Evolutionary conservation across 2,113 vertebrate species (phyloP).

Genomic region (Halcyon malimbica): DNA sequence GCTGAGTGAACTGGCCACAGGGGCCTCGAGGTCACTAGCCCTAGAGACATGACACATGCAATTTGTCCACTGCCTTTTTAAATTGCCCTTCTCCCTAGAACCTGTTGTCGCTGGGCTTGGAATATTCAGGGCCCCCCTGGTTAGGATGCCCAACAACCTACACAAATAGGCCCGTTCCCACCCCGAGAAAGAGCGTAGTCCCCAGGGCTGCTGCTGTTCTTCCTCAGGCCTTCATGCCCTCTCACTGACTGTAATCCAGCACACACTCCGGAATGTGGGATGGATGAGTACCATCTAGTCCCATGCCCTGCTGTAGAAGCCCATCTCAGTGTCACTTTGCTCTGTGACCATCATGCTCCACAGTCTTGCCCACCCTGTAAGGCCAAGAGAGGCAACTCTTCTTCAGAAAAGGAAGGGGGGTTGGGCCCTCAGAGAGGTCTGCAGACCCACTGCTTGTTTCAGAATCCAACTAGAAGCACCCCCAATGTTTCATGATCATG

Average conservation of each 20-base stretch:
- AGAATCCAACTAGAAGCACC: neutral
- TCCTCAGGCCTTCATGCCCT: neutral
- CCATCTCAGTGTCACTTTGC: neutral
- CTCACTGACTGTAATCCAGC: neutral
- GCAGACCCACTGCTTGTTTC: neutral
- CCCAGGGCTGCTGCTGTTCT: neutral
- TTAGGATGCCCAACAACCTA: neutral
- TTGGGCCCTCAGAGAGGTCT: neutral
- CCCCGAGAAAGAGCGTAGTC: fast-evolving
- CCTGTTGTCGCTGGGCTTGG: neutral
- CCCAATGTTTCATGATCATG: fast-evolving
- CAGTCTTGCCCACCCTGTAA: neutral
- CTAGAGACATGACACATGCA: fast-evolving
- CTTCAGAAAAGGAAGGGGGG: neutral
- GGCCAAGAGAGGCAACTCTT: neutral
- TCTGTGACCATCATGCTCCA: neutral
- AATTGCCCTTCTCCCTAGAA: neutral
- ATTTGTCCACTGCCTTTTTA: neutral
- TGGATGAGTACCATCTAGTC: fast-evolving
- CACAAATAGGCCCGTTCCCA: neutral
- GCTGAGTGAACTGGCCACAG: neutral
- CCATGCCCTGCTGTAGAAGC: neutral
- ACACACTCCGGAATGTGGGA: fast-evolving
- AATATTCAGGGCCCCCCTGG: too few relatives aligned
- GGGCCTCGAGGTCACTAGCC: neutral